phyloP scores from a whole-genome alignment of 2,797 vertebrate genomes.

The Myotis planiceps region DNA sequence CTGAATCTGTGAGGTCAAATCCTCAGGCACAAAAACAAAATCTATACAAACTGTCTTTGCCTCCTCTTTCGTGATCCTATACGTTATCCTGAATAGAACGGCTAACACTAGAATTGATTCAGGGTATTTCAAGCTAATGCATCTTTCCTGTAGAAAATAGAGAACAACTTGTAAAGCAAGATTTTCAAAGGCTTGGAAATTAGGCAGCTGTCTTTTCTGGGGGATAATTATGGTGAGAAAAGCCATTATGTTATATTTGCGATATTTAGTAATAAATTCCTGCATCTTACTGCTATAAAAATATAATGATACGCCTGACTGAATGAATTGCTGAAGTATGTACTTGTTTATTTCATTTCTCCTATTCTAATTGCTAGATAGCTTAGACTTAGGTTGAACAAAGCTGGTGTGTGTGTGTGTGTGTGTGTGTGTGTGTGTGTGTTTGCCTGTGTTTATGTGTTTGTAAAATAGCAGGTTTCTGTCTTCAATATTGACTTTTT shows the following conservation, averaged over 20 bases:
- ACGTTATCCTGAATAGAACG: neutral
- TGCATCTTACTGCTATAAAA: neutral
- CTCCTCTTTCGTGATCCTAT: neutral
- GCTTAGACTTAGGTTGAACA: neutral
- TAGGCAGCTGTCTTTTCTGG: neutral
- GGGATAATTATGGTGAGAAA: neutral
- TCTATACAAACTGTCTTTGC: slow-evolving; percentile 44
- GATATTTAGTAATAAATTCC: neutral
- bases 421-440: neutral
- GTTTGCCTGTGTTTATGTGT: neutral
- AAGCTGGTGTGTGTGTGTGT: neutral
- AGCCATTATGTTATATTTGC: neutral
- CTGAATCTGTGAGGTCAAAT: slow-evolving; percentile 32
- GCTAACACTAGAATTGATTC: slow-evolving; percentile 46
- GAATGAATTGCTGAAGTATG: neutral
- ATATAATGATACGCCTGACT: neutral
- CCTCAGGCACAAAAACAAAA: slow-evolving; percentile 51
- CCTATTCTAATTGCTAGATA: neutral
- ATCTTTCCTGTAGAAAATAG: slow-evolving; percentile 1
- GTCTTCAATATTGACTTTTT: neutral
- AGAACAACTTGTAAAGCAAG: neutral
- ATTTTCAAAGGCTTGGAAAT: neutral
- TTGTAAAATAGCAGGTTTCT: neutral
- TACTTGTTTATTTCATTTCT: neutral
- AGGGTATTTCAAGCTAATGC: slow-evolving; percentile 12